Base-by-base conservation (phyloP, 2,113 vertebrate genomes). In the Aptenodytes patagonicus region DNA sequence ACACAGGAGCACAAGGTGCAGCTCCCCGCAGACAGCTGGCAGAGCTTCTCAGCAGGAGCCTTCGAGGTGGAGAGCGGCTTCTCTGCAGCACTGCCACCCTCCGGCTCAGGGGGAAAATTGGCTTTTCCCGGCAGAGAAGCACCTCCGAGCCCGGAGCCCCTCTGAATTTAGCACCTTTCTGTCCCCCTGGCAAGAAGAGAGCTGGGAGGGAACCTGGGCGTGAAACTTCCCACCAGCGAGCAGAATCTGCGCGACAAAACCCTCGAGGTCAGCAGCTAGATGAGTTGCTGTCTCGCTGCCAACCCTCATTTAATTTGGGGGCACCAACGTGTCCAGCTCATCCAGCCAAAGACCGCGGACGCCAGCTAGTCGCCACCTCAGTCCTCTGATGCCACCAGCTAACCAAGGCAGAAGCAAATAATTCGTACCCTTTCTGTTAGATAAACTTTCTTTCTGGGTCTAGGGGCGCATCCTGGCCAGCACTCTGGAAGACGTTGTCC, bases 11-110 rank as follows among this genome's bases (percentile, higher is more conserved):
- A 28, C 15, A 8, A 31, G 49, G 40, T 17, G 46, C n/a, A 20
- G 52, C 21, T 75, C 57, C 58, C 26, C 2, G 4, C 62, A 44
- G 64, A 7, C 36, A 65, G 80, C 61, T 36, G 26, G 55, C 32
- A 8, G 46, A 55, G 66, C 17, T 55, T 9, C 77, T 60, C 64
- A 5, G 68, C 47, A 8, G 58, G 36, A 90, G 36, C 52, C 46
- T 28, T n/a, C 1, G 8, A 47, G 71, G 65, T 2, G 44, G 21
- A 26, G 34, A 73, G n/a, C 29, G 2, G 93, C 40, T 26, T 79
- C 87, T 84, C 81, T 28, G 86, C 95, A 91, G 73, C 90, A 95
- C 75, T 75, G 92, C 94, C 97, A 97, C 93, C 97, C 81, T 90
- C 71, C 3, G 96, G 92, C 68, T 13, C 24, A 7, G 17, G 4